phyloP scores from a whole-genome alignment of 2,113 vertebrate genomes.

The Gadus macrocephalus region DNA sequence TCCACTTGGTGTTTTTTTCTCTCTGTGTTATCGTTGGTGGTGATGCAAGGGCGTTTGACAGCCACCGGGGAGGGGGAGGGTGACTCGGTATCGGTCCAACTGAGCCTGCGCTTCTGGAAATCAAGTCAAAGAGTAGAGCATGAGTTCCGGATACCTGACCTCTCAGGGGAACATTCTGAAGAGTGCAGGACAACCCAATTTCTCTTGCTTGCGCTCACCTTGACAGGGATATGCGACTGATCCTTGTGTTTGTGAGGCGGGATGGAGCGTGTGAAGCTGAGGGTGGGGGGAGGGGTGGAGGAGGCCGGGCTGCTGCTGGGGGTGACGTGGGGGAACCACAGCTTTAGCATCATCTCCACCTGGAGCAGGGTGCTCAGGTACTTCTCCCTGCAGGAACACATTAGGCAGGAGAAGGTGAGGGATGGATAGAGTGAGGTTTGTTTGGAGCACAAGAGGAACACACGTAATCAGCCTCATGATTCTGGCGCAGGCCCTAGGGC shows the following conservation, averaged over 20 bases:
- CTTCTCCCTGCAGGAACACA: conserved; percentile 70
- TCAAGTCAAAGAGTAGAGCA: conserved; percentile 16
- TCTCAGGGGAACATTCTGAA: background rate
- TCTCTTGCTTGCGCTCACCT: conserved; percentile 55
- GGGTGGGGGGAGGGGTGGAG: conserved; percentile 32
- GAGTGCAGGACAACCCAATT: too few relatives aligned
- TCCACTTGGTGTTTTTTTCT: conserved; percentile 14
- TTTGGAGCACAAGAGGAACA: background rate
- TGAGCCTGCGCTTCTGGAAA: conserved; percentile 71
- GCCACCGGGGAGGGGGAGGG: conserved; percentile 43
- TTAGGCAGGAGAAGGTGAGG: background rate
- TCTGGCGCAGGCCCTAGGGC: background rate
- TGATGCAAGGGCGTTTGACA: conserved; percentile 40
- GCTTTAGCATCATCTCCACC: conserved; percentile 88
- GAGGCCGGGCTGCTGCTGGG: conserved; percentile 36
- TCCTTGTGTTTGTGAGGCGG: conserved; percentile 71
- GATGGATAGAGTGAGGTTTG: background rate
- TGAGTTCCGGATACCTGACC: background rate
- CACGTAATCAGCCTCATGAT: background rate
- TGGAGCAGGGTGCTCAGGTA: conserved; percentile 86
- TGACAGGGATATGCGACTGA: conserved; percentile 74
- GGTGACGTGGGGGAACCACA: conserved; percentile 85
- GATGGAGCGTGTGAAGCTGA: conserved; percentile 38
- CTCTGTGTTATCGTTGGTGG: conserved; percentile 32
- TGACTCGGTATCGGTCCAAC: conserved; percentile 67